These are phyloP conservation scores for Rhopalosiphum nymphaeae DNA, from an alignment of 2,888 invertebrate species.

Conservation along the genomic window DNA sequence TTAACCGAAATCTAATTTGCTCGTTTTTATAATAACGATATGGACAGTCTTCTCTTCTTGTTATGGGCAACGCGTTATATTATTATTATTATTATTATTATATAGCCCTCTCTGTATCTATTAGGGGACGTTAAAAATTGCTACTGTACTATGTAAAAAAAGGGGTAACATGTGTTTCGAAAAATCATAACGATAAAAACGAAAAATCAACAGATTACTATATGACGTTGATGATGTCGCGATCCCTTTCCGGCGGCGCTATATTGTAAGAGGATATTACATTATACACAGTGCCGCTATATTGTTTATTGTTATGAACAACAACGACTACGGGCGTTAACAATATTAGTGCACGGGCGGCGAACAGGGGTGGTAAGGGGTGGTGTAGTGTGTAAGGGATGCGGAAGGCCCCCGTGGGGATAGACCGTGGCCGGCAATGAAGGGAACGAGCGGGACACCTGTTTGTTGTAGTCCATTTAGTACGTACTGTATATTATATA, in stretches of 20 bases:
- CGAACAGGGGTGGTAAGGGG: background rate
- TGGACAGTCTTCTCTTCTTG: background rate
- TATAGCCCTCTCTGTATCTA: constrained; percentile 50
- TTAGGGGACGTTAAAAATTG: constrained; percentile 61
- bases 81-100: background rate
- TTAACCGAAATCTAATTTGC: constrained; percentile 59
- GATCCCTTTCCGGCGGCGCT: constrained; percentile 60
- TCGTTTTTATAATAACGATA: constrained; percentile 41
- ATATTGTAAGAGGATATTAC: constrained; percentile 63
- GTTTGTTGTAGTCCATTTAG: constrained; percentile 65
- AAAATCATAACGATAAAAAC: constrained; percentile 65
- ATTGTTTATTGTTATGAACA: constrained; percentile 65
- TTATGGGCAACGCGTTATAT: background rate
- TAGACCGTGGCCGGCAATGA: constrained; percentile 49
- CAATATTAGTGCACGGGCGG: constrained; percentile 56
- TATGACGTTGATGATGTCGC: constrained; percentile 64
- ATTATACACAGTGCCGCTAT: constrained; percentile 50
- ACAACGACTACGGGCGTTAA: constrained; percentile 65
- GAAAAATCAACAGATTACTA: constrained; percentile 64
- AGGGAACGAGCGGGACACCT: constrained; percentile 53
- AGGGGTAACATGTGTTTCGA: constrained; percentile 65
- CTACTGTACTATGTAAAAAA: constrained; percentile 44
- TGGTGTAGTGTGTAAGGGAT: constrained; percentile 31
- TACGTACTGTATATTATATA: constrained; percentile 51
- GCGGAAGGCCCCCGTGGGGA: constrained; percentile 59